Base-by-base conservation (phyloP, 2,888 invertebrate genomes). In the Parthenolecanium corni region DNA sequence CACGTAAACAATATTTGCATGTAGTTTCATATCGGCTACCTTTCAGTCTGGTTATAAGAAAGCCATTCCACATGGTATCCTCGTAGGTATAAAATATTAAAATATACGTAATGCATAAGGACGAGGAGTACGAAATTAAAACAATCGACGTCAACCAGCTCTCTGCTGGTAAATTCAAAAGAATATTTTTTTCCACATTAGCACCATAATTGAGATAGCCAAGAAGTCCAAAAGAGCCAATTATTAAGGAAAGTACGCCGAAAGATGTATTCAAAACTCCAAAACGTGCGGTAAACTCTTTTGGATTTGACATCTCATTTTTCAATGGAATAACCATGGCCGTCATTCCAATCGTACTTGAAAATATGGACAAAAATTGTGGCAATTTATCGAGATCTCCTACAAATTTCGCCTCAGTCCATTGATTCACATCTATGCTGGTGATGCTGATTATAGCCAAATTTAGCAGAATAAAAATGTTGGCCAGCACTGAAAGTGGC, bases 341-440 rank as follows among this genome's bases (percentile, higher is more conserved):
- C 68, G 95, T 94, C 62, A 94, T 94, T 78, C 96, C 96, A 68
- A 96, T 81, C 0, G 96, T 91, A 73, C 93, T 97, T 54, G 97
- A 78, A 0, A 93, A 94, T 0, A 94, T 95, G 44, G 95, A 95
- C 72, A 97, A 94, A 77, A 89, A 97, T 1, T 96, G 78, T 0
- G 96, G 95, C 70, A 91, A 85, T 62, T 83, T 79, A 31, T 18
- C 12, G 25, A 47, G 11, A 11, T 58, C 58, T 31, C n/a, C 38
- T 18, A 53, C 40, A 5, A 40, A 16, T 18, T n/a, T 38, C 16
- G n/a, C 11, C 3, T 77, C 74, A 1, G 83, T 71, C 0, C 86
- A 88, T 57, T 84, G 78, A 18, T 3, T n/a, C 1, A 18, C 31
- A 52, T 20, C 31, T 31, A 31, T 16, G 1, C 38, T 21, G 36